Base-by-base conservation (phyloP, 2,888 invertebrate genomes). In the Biston betularia region DNA sequence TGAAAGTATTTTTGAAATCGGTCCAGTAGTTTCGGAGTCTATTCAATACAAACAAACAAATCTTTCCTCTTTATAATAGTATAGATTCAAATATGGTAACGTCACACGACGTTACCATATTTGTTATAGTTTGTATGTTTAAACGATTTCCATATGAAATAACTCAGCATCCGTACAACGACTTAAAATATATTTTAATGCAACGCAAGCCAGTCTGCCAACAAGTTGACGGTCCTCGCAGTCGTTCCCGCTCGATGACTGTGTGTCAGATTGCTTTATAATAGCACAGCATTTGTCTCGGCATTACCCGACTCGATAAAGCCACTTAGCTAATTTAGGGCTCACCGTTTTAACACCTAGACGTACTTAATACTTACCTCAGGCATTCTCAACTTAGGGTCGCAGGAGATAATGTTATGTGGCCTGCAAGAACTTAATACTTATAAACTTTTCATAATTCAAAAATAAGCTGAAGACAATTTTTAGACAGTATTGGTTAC, bases 301-400 rank as follows among this genome's bases (percentile, higher is more conserved):
- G 78, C 76, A 75, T 82, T 81, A 83, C 59, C 70, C 72, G 70
- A 38, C 54, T 79, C 80, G 84, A 86, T 88, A 87, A 81, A 85
- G 84, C 85, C 81, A 85, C 86, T 85, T 81, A 82, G 84, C 80
- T 83, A 81, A 86, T 86, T 85, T 84, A 85, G 80, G 79, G 81
- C 77, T 75, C 69, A 79, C 70, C 73, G 74, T 84, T 85, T 84
- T 82, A 82, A 85, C 86, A 84, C 82, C 80, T 83, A 78, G 76
- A 73, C 38, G 61, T 64, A 65, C 57, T 48, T 68, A 65, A 77
- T 73, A 73, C 68, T 75, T 81, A 82, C 8, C 5, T 4, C 57
- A 66, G 53, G 15, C 44, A 40, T 52, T 12, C 52, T 42, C 24
- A 66, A 66, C 46, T 58, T 10, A 7, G n/a, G 24, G 12, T 45